Evolutionary conservation across 2,113 vertebrate species (phyloP).

Genomic region (Aptenodytes forsteri): DNA sequence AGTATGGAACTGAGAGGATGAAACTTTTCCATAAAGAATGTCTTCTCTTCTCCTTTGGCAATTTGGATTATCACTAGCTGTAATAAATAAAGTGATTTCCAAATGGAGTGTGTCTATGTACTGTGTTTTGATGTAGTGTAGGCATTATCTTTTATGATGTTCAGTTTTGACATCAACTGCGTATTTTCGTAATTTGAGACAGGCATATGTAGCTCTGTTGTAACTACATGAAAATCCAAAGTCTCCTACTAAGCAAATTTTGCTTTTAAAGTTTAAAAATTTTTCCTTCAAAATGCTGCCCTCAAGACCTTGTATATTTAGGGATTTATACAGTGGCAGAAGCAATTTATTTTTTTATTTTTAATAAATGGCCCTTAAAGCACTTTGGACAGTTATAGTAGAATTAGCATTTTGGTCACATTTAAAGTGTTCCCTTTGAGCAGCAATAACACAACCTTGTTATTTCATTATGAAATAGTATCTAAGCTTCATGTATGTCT

Average conservation of each 20-base stretch:
- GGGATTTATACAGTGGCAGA: slow-evolving; percentile 14
- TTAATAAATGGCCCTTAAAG: slow-evolving; percentile 59
- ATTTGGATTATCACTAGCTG: background rate
- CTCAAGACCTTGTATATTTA: slow-evolving; percentile 26
- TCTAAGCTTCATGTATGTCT: slow-evolving; percentile 13
- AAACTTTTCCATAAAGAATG: background rate
- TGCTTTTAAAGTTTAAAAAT: slow-evolving; percentile 15
- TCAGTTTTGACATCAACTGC: background rate
- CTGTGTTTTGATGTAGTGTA: background rate
- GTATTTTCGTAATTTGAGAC: background rate
- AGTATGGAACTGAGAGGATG: background rate
- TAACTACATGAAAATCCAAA: slow-evolving; percentile 7
- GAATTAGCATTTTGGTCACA: slow-evolving; percentile 67
- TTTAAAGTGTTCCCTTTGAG: slow-evolving; percentile 47
- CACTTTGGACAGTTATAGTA: slow-evolving; percentile 38
- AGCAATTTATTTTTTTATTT: slow-evolving; percentile 64
- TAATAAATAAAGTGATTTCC: background rate
- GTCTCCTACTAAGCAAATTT: slow-evolving; percentile 20
- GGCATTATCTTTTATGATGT: background rate
- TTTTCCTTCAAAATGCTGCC: slow-evolving; percentile 52
- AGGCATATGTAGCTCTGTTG: background rate
- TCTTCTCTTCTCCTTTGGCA: background rate
- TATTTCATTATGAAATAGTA: slow-evolving; percentile 59
- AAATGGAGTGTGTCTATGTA: background rate
- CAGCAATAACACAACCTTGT: slow-evolving; percentile 55